Base-by-base conservation (phyloP, 2,113 vertebrate genomes). In the Daubentonia madagascariensis region DNA sequence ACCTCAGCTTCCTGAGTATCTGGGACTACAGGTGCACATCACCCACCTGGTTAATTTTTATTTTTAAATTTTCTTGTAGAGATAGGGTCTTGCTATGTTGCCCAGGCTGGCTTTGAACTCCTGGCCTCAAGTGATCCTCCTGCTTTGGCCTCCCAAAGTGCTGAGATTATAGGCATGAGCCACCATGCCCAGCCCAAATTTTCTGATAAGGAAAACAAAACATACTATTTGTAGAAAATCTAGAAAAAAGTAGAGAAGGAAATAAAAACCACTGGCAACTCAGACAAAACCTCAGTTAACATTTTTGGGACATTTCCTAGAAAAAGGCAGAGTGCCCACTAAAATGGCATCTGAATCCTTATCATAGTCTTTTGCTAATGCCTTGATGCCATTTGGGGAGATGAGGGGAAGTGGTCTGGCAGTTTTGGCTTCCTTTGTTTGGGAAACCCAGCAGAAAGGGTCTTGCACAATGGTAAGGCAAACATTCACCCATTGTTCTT, bases 171-270 rank as follows among this genome's bases (percentile, higher is more conserved):
- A 25, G 59, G 9, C 9, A 9, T 61, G 59, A 61, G 59, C 25
- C 25, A 61, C 59, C 59, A 61, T 61, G 59, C 25, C 25, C 9
- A 28, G 25, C 23, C 25, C 59, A 16, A 20, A 2, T 35, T 79
- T 92, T 87, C 10, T 75, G 30, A 57, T 54, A 68, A 80, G 63
- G 50, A 75, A 90, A 96, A 86, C 35, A 93, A 90, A 94, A 48
- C 48, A 73, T 35, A 67, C 28, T 91, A 78, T 85, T 93, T 95
- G 89, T 70, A 93, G 85, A 65, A 70, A 85, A 86, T 57, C 78
- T 92, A 92, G n/a, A 75, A 80, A 81, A 85, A 35, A 40, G 10
- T 45, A 61, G 86, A 81, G 40, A 67, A 85, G 54, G 94, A 85
- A 93, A 91, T 30, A 30, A 81, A 92, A 93, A 7, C 43, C 6